Evolutionary conservation across 2,113 vertebrate genomes (phyloP), one percentile per base, ranked within the genome.

Genomic region (Cyprinodon brontotheroides): DNA sequence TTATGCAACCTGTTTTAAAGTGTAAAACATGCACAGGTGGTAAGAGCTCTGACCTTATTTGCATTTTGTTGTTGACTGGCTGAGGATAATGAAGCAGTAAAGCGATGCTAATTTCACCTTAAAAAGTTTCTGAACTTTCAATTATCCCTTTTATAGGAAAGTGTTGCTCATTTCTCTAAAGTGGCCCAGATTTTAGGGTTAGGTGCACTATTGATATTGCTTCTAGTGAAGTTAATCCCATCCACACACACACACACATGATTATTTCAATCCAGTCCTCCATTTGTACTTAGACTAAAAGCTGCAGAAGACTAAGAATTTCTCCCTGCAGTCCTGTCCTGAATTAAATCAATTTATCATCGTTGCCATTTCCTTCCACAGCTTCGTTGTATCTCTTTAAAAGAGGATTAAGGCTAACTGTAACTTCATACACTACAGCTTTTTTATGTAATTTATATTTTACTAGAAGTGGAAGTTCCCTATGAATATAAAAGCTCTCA

Each of bases 271-370:
- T 64, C 68, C 72, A 40, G 69, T 66, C 14, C 73, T 79, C 72
- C 40, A 78, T 53, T 86, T 83, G 73, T 72, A 62, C 12, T 48
- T 61, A 84, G 73, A 81, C 84, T 72, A 81, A 85, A 86, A 90
- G 77, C 74, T 91, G 78, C 79, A 85, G 60, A 75, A 80, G 81
- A 79, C 81, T 90, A 88, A 86, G 84, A 83, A 87, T 88, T 85
- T 86, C 74, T 91, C 90, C 91, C 91, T 74, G 13, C 69, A 89
- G 90, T 89, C 87, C 80, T 90, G 89, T 91, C 90, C 91, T 90
- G 80, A 92, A 89, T 93, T 92, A 70, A 89, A 87, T 88, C 77
- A 88, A 93, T 93, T 91, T 40, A 91, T 94, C 89, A 92, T 87
- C 41, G 79, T 88, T 82, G 82, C 79, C 76, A 74, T 86, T 88